Percentiles rank a stretch among this genome's conserved stretches.
Conservation (phyloP, 2,113 vertebrate genomes). For the Ardeotis arabs region DNA sequence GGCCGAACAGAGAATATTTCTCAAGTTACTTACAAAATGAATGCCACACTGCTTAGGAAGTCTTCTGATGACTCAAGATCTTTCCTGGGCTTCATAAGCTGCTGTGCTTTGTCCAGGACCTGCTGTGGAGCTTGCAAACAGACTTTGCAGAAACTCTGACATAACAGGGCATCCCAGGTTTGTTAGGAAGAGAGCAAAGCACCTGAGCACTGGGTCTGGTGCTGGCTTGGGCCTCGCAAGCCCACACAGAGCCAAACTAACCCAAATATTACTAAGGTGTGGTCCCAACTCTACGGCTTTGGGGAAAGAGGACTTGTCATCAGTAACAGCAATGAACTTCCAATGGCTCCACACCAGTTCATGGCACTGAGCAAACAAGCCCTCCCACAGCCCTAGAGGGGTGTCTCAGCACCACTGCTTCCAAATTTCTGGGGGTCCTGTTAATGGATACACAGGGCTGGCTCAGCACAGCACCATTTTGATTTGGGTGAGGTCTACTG, state of each 20-base stretch:
- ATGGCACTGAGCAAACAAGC: not conserved
- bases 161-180: not conserved
- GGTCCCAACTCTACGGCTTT: not conserved
- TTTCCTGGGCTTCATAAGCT: not conserved
- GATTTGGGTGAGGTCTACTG: not conserved
- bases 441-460: not conserved
- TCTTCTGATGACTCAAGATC: not conserved
- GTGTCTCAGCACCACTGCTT: not conserved
- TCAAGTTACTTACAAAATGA: not conserved
- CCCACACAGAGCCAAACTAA: not conserved
- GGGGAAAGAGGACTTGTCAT: not conserved
- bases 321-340: not conserved
- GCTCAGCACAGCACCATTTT: not conserved
- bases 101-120: not conserved
- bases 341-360: rapidly evolving
- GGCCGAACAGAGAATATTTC: not conserved
- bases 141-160: not conserved
- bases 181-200: not conserved
- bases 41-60: not conserved
- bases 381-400: not conserved
- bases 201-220: not conserved
- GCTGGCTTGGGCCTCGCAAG: not conserved
- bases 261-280: not conserved
- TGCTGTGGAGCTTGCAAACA: not conserved
- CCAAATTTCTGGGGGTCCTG: not conserved